Base-by-base conservation (phyloP, 1,140 invertebrate species). In the Gonioctena quinquepunctata region DNA sequence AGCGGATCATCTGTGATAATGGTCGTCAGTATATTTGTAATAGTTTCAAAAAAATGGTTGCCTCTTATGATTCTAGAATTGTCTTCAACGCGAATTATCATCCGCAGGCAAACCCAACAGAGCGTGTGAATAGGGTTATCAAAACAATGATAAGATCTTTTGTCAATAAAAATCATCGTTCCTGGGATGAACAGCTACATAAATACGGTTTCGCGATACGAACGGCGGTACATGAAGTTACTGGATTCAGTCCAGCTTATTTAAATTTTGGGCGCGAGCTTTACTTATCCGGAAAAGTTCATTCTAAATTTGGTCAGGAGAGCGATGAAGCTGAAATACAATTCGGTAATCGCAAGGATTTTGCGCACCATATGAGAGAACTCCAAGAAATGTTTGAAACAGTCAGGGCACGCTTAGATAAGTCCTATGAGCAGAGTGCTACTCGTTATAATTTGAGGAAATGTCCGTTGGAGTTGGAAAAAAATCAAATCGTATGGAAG, bases 141-240 rank as follows among this genome's bases (percentile, higher is more conserved):
- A 59, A 28, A n/a, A 70, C 68, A 11, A 26, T 62, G 18, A 67
- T 73, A 19, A 28, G 69, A 8, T 71, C 49, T 16, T 71, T 64
- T 66, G 27, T 73, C 13, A 22, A 59, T 3, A 23, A 71, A 26
- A 59, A 68, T 52, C 67, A 74, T 63, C 25, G 11, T 3, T 18
- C 61, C 18, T 71, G 69, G 69, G 72, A 71, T 66, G n/a, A 22
- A 22, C 13, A 68, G n/a, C 7, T 74, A 2, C 49, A 63, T 2
- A 60, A 71, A 42, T 49, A 66, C 16, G 19, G n/a, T 23, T 25
- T 50, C 8, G 69, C 72, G 23, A 52, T 69, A 16, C 56, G 63
- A 27, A 62, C 69, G 1, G 52, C 69, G 1, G 61, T 65, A 28
- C 72, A 74, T 56, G 72, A 74, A 19, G 59, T 50, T 13, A 62